Conservation (phyloP, 1,140 invertebrate genomes). For the Leptinotarsa undecemlineata region DNA sequence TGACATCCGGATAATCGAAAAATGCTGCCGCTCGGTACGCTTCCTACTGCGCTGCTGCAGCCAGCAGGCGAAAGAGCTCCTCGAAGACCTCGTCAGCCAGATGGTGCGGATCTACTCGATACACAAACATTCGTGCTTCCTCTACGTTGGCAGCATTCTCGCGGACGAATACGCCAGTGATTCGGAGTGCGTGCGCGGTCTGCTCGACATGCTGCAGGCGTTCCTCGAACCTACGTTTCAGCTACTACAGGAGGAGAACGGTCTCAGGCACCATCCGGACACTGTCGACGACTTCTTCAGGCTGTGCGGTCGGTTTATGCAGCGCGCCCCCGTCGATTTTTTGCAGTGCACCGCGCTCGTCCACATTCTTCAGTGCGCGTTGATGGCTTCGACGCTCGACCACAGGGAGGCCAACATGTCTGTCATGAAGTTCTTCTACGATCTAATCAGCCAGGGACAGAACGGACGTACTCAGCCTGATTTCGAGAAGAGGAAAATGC, state of each 20-base stretch:
- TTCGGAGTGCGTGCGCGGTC: constrained; percentile 68
- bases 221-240: constrained; percentile 85
- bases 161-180: constrained; percentile 90
- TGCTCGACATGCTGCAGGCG: constrained; percentile 86
- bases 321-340: constrained; percentile 80
- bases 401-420: constrained; percentile 95
- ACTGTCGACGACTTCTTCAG: constrained; percentile 95
- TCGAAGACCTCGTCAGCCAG: constrained; percentile 82
- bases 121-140: constrained; percentile 90
- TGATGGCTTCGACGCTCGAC: constrained; percentile 81
- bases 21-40: constrained; percentile 85
- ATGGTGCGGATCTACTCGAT: constrained; percentile 82
- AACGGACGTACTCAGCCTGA: constrained; percentile 56
- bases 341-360: constrained; percentile 73
- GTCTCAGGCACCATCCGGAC: constrained; percentile 90
- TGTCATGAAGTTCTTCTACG: constrained; percentile 91
- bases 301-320: constrained; percentile 73
- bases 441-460: constrained; percentile 72
- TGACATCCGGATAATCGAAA: constrained; percentile 88
- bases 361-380: constrained; percentile 79
- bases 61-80: constrained; percentile 67
- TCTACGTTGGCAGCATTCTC: constrained; percentile 90
- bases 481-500: constrained; percentile 52
- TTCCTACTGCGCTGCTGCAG: constrained; percentile 88
- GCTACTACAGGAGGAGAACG: constrained; percentile 74